These are phyloP conservation scores for Tragelaphus strepsiceros DNA, from an alignment of 2,113 vertebrate genomes.

Conservation along the genomic window DNA sequence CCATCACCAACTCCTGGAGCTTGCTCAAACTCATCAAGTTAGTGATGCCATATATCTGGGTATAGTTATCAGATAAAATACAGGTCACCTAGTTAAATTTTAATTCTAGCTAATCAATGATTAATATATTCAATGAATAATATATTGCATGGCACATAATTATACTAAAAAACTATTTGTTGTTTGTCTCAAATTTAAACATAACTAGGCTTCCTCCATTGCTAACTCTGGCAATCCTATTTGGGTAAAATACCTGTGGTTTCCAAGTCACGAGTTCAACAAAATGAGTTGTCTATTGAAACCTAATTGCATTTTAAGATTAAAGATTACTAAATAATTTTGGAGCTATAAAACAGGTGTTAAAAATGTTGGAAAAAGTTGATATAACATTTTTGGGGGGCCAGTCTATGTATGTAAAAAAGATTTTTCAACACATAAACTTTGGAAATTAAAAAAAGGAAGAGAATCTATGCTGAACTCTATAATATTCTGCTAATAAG, in stretches of 20 bases:
- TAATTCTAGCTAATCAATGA: background rate
- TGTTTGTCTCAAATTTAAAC: slow-evolving; percentile 14
- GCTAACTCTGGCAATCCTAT: background rate
- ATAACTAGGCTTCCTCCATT: background rate
- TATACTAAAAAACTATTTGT: background rate
- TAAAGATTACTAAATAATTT: background rate
- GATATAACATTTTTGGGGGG: background rate
- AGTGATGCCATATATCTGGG: background rate
- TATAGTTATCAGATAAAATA: background rate
- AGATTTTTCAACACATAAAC: background rate
- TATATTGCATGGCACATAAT: background rate
- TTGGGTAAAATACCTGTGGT: background rate
- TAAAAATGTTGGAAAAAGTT: background rate
- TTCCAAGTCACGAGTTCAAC: background rate
- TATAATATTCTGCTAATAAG: background rate
- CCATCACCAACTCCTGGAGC: background rate
- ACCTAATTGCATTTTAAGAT: background rate
- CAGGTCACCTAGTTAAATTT: background rate
- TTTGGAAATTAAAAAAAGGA: background rate
- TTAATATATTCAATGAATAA: background rate
- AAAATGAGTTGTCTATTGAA: background rate
- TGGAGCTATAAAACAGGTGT: background rate
- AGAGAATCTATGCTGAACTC: background rate
- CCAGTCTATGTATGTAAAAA: background rate
- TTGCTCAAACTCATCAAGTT: background rate